These are phyloP conservation scores for Mellivora capensis DNA, from an alignment of 2,113 vertebrate genomes.

Conservation along the genomic window DNA sequence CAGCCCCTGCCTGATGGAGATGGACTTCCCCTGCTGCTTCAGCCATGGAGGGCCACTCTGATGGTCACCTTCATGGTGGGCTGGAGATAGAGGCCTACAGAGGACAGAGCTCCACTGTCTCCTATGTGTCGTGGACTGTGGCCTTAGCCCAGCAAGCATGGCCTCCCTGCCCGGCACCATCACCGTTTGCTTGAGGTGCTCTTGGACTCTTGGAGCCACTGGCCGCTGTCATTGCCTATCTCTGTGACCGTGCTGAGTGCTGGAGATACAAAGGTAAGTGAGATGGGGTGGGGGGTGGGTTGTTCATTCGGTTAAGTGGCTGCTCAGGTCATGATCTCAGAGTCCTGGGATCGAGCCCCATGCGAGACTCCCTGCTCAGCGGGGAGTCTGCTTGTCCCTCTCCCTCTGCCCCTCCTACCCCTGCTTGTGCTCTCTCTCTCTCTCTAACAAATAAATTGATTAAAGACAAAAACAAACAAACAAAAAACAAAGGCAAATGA, in stretches of 20 bases:
- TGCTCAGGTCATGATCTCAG: neutral
- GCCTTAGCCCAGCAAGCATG: slow-evolving; percentile 61
- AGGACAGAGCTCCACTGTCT: slow-evolving; percentile 88
- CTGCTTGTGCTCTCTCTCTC: neutral
- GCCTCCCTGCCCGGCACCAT: neutral
- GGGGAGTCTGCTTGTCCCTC: neutral
- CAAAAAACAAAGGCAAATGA: neutral
- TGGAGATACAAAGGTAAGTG: neutral
- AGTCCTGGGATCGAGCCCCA: neutral
- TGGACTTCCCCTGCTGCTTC: slow-evolving; percentile 91
- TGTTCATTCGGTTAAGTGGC: neutral
- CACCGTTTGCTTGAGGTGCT: neutral
- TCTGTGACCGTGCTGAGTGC: neutral
- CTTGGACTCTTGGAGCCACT: neutral
- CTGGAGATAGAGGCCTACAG: slow-evolving; percentile 89
- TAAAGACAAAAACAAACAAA: neutral
- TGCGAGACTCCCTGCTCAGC: neutral
- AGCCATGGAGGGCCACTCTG: slow-evolving; percentile 90
- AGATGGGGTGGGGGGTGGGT: neutral
- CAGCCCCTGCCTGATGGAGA: slow-evolving; percentile 95
- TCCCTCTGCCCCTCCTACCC: neutral
- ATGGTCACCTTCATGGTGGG: slow-evolving; percentile 92
- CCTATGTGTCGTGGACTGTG: slow-evolving; percentile 88
- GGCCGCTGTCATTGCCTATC: fast-evolving
- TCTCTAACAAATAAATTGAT: neutral